Evolutionary conservation across 2,113 vertebrate species (phyloP), one percentile per base, ranked within the genome.

Genomic region (Strigops habroptila): DNA sequence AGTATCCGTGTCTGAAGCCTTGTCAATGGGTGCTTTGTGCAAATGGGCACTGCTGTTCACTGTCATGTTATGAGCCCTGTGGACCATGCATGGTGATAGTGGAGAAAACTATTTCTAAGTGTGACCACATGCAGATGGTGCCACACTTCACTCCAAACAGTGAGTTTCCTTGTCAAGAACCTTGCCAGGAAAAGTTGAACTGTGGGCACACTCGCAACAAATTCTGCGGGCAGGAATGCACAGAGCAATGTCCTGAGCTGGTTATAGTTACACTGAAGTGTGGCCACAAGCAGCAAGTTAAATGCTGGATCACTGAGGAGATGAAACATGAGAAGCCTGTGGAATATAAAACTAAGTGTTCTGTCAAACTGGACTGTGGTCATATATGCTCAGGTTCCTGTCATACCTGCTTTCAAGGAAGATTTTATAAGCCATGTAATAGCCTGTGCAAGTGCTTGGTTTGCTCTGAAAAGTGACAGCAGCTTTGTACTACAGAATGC

Each of bases 391-490:
- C 65, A 0, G 99, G 99, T 39, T 98, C 91, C 18, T 99, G 99
- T 86, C 73, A 98, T n/a, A 85, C 52, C 33, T 99, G 99, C 95
- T 97, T 91, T 37, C 98, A 97, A 95, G 98, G 99, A 62, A 98
- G 99, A 81, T 99, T 98, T 70, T 99, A 99, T 57, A 60, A 81
- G 39, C 77, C 88, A 8, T 99, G 99, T 91, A 48, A 12, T 19
- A 82, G 97, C 9, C 90, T 94, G 3, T 99, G 99, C 51, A 92
- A 97, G 14, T 97, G 95, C 43, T 51, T 99, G 53, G 97, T 99
- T 76, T 99, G 99, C 86, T 98, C 99, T 43, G 99, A 99, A 95
- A 78, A 96, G 93, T 99, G 99, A 94, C 88, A n/a, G 65, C 97
- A 98, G 91, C 98, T 98, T 3, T 99, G 99, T 94, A 98, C 96